These are phyloP conservation scores for Scaptodrosophila lebanonensis DNA, from an alignment of 1,140 invertebrate genomes.

Conservation along the genomic window DNA sequence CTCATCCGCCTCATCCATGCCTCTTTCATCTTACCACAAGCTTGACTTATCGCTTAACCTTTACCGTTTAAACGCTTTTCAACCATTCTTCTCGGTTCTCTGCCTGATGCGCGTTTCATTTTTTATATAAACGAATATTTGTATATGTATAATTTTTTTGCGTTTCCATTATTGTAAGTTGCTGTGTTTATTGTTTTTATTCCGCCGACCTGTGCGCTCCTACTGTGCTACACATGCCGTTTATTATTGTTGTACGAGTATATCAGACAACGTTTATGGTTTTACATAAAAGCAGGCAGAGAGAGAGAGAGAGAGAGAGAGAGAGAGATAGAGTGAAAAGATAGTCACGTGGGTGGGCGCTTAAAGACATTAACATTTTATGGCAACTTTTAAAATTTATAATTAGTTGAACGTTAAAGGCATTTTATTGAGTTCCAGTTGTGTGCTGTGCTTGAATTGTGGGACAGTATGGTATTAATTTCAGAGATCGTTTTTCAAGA, in stretches of 20 bases:
- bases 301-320: not conserved
- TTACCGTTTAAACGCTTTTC: slow-evolving; percentile 27
- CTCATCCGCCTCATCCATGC: slow-evolving; percentile 3
- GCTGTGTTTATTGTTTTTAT: slow-evolving; percentile 18
- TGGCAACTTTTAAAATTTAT: slow-evolving; percentile 32
- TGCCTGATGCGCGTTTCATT: slow-evolving; percentile 16
- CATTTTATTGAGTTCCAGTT: slow-evolving; percentile 31
- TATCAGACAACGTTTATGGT: slow-evolving; percentile 16
- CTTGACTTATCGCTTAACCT: slow-evolving; percentile 55
- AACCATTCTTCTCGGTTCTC: slow-evolving; percentile 16
- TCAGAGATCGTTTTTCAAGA: slow-evolving; percentile 11
- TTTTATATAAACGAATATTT: slow-evolving; percentile 4
- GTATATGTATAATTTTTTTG: slow-evolving; percentile 17
- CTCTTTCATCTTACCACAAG: slow-evolving; percentile 20
- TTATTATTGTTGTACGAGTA: not conserved
- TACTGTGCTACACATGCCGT: slow-evolving; percentile 51
- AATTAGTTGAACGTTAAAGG: slow-evolving; percentile 21
- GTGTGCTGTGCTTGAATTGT: slow-evolving; percentile 37
- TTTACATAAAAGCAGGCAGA: not conserved
- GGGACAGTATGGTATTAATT: slow-evolving; percentile 33
- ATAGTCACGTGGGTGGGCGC: slow-evolving; percentile 40
- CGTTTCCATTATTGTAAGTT: slow-evolving; percentile 38
- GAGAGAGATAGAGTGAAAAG: not conserved
- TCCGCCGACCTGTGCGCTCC: not conserved
- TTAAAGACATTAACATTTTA: not conserved